A percentile compares a stretch with the other conserved stretches of the same genome.
These are phyloP conservation scores for Schizothorax lantsangensis DNA, from an alignment of 2,797 vertebrate species.

Conservation along the genomic window DNA sequence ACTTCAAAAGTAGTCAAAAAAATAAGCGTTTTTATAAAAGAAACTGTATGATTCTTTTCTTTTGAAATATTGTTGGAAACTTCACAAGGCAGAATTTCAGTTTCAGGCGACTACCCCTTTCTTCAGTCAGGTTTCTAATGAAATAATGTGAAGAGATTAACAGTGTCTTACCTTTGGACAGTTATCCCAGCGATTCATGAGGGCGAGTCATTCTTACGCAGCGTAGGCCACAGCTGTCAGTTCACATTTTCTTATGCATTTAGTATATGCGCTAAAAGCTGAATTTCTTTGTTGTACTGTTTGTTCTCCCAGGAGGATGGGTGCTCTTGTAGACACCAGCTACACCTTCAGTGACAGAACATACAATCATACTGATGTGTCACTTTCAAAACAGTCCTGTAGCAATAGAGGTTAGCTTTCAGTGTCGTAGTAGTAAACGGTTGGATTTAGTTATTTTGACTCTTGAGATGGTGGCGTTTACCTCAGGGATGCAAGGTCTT, in stretches of 20 bases:
- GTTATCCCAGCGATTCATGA: background rate
- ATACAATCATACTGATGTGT: slow-evolving; percentile 63
- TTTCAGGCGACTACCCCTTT: background rate
- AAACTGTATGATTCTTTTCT: background rate
- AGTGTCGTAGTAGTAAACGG: background rate
- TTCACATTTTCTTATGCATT: slow-evolving; percentile 49
- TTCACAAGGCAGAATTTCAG: background rate
- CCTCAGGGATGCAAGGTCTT: too few species aligned
- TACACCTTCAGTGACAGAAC: slow-evolving; percentile 59
- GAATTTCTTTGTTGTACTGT: slow-evolving; percentile 33
- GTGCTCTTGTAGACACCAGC: slow-evolving; percentile 64
- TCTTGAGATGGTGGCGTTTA: background rate
- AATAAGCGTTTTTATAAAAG: background rate
- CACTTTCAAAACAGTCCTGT: slow-evolving; percentile 55
- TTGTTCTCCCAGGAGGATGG: slow-evolving; percentile 68
- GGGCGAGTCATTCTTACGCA: background rate
- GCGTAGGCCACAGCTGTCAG: background rate
- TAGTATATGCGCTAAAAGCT: slow-evolving; percentile 71
- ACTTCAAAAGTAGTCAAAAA: background rate
- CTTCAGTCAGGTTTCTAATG: background rate
- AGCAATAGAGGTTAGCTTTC: slow-evolving; percentile 36
- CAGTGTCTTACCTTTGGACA: background rate
- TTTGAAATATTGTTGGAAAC: too few species aligned
- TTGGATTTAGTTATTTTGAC: background rate
- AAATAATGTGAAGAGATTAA: background rate